phyloP scores from a whole-genome alignment of 2,113 vertebrate species.

The Microtus montanus region DNA sequence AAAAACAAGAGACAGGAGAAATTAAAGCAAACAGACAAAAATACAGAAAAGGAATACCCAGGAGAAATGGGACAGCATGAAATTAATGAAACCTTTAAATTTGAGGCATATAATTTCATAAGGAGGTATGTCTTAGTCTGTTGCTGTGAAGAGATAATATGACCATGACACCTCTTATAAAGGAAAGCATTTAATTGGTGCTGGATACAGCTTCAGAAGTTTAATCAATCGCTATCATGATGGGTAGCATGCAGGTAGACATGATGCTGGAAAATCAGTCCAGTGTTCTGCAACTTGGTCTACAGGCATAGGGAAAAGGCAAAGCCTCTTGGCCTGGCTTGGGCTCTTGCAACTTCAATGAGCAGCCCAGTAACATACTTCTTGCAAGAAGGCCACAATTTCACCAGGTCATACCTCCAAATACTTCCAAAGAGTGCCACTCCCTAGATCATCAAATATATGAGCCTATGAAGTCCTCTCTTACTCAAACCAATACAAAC shows the following conservation, averaged over 20 bases:
- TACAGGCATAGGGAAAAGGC: not conserved
- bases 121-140: not conserved
- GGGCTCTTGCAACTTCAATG: no score
- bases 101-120: not conserved
- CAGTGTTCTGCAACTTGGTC: not conserved
- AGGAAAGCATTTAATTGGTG: not conserved
- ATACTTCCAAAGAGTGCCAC: no score
- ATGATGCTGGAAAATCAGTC: not conserved
- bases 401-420: not conserved
- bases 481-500: not conserved
- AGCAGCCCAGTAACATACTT: not conserved
- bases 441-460: not conserved
- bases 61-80: not conserved
- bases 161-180: not conserved
- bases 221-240: not conserved
- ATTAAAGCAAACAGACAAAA: not conserved
- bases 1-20: not conserved
- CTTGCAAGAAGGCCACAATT: not conserved
- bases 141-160: not conserved
- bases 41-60: not conserved
- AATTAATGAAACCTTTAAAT: not conserved
- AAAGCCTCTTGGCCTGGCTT: not conserved
- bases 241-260: not conserved
- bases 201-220: no score
- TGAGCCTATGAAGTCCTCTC: no score